Base-by-base conservation (phyloP, 2,113 vertebrate genomes). In the Gymnobelideus leadbeateri region DNA sequence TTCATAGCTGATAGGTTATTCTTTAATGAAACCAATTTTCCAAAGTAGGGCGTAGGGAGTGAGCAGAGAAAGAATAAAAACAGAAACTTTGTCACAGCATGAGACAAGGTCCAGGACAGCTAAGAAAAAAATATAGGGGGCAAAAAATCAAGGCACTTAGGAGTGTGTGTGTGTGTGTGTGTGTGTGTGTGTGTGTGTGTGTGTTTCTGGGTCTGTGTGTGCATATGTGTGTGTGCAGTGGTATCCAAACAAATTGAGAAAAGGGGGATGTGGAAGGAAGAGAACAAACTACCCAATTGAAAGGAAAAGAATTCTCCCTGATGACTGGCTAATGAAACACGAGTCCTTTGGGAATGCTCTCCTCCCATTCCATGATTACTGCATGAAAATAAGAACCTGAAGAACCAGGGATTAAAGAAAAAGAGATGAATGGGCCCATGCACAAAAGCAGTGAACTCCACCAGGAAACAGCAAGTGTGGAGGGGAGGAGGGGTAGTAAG, bases 261-360 rank as follows among this genome's bases (percentile, higher is more conserved):
- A 50, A 51, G n/a, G 10, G 93, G 14, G 28, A 2, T 31, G 31
- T 90, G 0, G 0, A 25, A 49, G 89, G 25, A 95, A 93, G 57
- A 31, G 28, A 57, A 89, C 3, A 93, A 51, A 49, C 21, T n/a
- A 37, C 10, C 21, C 2, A 4, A 10, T 53, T 92, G 53, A 54
- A 91, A 92, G 95, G 25, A 28, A 77, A 96, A 92, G 51, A 91
- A 92, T 84, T 55, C n/a, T 94, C 89, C 91, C 89, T 12, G n/a
- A 57, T 47, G 43, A 51, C 97, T 51, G n/a, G 25, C 24, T 54
- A 93, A 94, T 1, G 0, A 31, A 84, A 92, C 26, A 11, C 25
- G 57, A 46, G 31, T 49, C 43, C 54, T 89, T 26, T 0, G 25
- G 10, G 43, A 53, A 25, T 7, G 91, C 50, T 89, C 91, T 92